These are phyloP conservation scores for Pipistrellus kuhlii DNA, from an alignment of 2,797 vertebrate genomes.

Conservation along the genomic window DNA sequence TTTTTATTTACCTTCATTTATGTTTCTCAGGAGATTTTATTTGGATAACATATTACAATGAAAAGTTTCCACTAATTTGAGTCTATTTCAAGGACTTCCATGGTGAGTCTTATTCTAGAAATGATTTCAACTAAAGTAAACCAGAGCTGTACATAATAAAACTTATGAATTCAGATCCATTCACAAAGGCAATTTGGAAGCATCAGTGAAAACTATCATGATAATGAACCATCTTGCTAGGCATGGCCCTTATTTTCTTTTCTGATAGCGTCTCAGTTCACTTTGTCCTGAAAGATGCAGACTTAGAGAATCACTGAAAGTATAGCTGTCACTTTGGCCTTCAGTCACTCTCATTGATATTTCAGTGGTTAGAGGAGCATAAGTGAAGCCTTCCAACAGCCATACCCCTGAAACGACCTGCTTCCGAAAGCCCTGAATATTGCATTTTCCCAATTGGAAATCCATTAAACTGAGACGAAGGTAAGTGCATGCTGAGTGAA, in stretches of 20 bases:
- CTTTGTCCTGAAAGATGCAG: constrained; percentile 66
- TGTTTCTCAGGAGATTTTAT: neutral
- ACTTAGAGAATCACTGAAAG: constrained; percentile 29
- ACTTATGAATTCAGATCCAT: constrained; percentile 72
- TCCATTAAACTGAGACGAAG: constrained; percentile 71
- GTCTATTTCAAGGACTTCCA: neutral
- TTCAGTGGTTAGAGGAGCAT: constrained; percentile 65
- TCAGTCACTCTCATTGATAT: constrained; percentile 65
- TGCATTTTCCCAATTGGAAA: constrained; percentile 70
- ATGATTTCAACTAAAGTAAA: constrained; percentile 1
- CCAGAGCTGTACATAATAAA: neutral
- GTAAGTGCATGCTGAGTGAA: constrained; percentile 61
- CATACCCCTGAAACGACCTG: constrained; percentile 48
- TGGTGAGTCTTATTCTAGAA: neutral
- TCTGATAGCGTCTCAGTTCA: constrained; percentile 71
- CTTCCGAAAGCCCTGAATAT: constrained; percentile 61
- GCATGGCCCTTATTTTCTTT: constrained; percentile 72
- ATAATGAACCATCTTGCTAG: constrained; percentile 67
- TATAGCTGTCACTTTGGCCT: constrained; percentile 52
- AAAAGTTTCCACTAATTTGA: neutral
- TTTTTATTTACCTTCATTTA: neutral
- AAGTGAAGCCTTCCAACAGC: constrained; percentile 66
- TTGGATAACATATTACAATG: neutral
- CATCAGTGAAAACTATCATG: constrained; percentile 62
- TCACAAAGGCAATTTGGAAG: constrained; percentile 69